Evolutionary conservation across 2,113 vertebrate species (phyloP), one percentile per base, ranked within the genome.

Genomic region (Pygoscelis adeliae): DNA sequence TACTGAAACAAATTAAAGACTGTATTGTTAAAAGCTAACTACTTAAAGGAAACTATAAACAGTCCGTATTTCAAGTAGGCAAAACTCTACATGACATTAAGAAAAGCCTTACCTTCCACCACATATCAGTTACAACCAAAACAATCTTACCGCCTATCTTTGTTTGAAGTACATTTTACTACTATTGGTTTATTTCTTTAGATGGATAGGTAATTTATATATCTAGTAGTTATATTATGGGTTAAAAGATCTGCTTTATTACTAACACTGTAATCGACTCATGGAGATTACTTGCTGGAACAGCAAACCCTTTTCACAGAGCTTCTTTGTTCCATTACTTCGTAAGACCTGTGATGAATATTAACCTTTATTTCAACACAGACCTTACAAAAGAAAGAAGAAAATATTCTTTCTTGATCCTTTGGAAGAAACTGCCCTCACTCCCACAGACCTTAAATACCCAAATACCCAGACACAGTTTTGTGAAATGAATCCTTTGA

Each of bases 311-410:
- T 96, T 87, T 69, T 61, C 96, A 95, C 3, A 1, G 66, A 94
- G 40, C 25, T 79, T 65, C 98, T 98, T 98, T 99, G 96, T 98
- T 98, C 89, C 61, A 95, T 98, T 97, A 98, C 97, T 97, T 97
- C 87, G 63, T 97, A 90, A 96, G 93, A 96, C 91, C 96, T 90
- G 83, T 95, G 94, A 98, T 98, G 97, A 98, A 98, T 97, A 98
- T 98, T 98, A 98, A 98, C 97, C 93, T 96, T 90, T 92, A 98
- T 95, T 97, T 98, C 94, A 98, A 97, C 97, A 97, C 88, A 98
- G 91, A 98, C 97, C 97, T 96, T 83, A 96, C 91, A 97, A 98
- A 98, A 98, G 90, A 77, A 69, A 96, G 78, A 97, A 97, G 94
- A 98, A 98, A 98, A 87, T 46, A 89, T 12, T 83, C 20, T 56